Evolutionary conservation across 2,797 vertebrate genomes (phyloP).

Genomic region (Cuculus canorus): DNA sequence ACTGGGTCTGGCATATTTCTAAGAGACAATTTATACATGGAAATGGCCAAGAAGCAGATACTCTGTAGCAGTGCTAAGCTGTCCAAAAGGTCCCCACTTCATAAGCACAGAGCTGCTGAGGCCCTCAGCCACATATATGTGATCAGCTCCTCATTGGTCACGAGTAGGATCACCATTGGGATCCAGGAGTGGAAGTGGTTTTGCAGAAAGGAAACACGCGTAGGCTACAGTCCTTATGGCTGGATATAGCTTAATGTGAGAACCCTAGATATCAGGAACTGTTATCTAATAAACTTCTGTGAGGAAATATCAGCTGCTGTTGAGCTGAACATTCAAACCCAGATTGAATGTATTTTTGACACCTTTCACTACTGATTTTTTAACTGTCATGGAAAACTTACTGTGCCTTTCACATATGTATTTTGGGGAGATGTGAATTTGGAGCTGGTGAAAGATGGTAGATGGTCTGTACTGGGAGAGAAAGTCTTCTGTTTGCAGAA

Average conservation of each 20-base stretch:
- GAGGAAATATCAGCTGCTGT: conserved; percentile 16
- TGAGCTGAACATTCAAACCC: neutral
- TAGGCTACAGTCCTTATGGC: neutral
- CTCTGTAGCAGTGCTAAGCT: neutral
- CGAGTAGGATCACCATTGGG: rapidly evolving
- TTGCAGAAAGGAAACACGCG: neutral
- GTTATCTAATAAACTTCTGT: conserved; percentile 12
- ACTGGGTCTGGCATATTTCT: neutral
- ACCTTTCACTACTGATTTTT: neutral
- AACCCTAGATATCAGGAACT: neutral
- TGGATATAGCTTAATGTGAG: neutral
- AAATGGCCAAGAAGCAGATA: neutral
- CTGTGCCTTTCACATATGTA: neutral
- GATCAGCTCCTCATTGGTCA: neutral
- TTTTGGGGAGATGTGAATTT: conserved; percentile 25
- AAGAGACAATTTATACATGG: neutral
- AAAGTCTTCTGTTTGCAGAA: neutral
- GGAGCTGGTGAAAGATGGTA: neutral
- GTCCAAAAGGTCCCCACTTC: neutral
- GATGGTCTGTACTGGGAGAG: neutral
- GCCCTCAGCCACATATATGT: neutral
- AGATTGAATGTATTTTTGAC: conserved; percentile 31
- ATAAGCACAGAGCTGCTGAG: neutral
- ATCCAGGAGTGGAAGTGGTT: neutral
- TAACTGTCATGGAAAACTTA: neutral